These are phyloP conservation scores for Seira musarum DNA, from an alignment of 2,888 invertebrate species.

Conservation along the genomic window DNA sequence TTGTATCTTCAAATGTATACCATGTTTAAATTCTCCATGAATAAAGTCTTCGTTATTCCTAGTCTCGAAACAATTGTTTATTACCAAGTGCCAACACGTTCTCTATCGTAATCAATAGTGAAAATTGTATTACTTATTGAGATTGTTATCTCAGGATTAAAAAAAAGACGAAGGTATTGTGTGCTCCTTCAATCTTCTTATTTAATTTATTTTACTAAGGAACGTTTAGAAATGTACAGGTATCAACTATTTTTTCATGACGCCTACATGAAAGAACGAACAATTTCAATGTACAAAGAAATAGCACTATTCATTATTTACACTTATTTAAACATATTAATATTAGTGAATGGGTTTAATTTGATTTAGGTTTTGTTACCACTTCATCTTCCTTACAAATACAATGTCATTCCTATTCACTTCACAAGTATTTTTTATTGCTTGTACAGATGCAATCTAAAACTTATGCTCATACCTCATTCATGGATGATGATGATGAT, in stretches of 20 bases:
- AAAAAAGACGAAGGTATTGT: too few species aligned
- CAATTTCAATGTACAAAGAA: not conserved
- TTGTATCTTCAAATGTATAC: too few species aligned
- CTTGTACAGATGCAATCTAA: not conserved
- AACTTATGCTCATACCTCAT: not conserved
- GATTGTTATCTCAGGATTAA: too few species aligned
- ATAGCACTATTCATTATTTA: not conserved
- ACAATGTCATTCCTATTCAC: not conserved
- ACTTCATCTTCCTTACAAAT: not conserved
- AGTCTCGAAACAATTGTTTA: too few species aligned
- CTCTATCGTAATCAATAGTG: too few species aligned
- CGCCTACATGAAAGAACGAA: not conserved
- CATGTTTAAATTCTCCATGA: too few species aligned
- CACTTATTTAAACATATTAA: too few species aligned
- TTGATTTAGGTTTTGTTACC: not conserved
- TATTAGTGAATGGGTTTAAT: not conserved
- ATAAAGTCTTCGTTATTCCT: too few species aligned
- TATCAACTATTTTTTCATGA: not conserved
- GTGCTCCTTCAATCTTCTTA: too few species aligned
- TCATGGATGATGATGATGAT: not conserved
- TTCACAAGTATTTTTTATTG: not conserved
- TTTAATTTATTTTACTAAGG: too few species aligned
- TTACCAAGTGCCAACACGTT: too few species aligned
- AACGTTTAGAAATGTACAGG: not conserved
- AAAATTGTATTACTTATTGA: too few species aligned